Conservation (phyloP, 1,140 invertebrate genomes). For the Lineus longissimus region DNA sequence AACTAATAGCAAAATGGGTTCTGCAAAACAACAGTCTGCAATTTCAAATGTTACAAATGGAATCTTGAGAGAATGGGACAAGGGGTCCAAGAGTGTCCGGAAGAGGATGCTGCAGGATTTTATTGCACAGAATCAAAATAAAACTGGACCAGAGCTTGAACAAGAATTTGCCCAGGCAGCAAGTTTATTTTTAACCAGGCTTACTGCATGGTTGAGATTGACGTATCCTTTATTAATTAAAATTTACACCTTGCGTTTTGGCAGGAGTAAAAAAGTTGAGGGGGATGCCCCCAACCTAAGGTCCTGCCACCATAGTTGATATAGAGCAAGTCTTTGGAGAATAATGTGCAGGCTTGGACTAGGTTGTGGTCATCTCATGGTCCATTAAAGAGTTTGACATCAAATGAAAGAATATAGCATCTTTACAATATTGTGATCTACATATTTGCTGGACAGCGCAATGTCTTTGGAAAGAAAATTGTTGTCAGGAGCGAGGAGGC, state of each 20-base stretch:
- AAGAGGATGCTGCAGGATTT: constrained; percentile 49
- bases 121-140: constrained; percentile 50
- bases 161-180: constrained; percentile 53
- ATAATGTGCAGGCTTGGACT: too few species aligned
- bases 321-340: too few species aligned
- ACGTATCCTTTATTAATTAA: constrained; percentile 43
- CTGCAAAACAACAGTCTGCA: constrained; percentile 49
- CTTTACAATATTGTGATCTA: too few species aligned
- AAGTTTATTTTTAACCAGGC: constrained; percentile 51
- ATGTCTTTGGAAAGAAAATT: too few species aligned
- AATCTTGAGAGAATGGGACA: constrained; percentile 52
- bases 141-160: constrained; percentile 53
- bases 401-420: too few species aligned
- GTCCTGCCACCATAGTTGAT: too few species aligned
- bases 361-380: too few species aligned
- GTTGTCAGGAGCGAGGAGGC: too few species aligned
- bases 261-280: too few species aligned
- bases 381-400: too few species aligned
- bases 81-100: constrained; percentile 43
- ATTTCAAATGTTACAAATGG: constrained; percentile 43
- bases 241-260: not conserved
- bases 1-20: constrained; percentile 34
- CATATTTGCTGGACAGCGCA: too few species aligned
- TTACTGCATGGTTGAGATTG: constrained; percentile 51
- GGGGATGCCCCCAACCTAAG: too few species aligned